Evolutionary conservation across 2,888 invertebrate species (phyloP), one percentile per base, ranked within the genome.

Genomic region (Cheilosia pagana): DNA sequence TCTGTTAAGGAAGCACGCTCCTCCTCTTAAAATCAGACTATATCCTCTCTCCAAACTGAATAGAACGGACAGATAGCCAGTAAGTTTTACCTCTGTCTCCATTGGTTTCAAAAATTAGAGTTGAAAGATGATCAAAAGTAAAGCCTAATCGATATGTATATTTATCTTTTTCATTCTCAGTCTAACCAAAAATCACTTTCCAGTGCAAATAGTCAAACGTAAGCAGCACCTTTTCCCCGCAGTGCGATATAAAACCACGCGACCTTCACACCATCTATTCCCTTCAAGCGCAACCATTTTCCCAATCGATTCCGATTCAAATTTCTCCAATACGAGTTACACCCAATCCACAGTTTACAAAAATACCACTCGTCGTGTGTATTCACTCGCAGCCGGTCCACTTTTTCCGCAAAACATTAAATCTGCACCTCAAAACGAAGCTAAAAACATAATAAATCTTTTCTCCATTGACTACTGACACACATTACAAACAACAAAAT

Each of bases 381-480:
- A 23, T 41, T 41, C 31, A 53, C 52, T 52, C 31, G 45, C 5
- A 55, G 21, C 45, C 68, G 68, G 62, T 77, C 68, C 68, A 70
- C 77, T 77, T 77, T 77, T 77, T 68, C 68, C 45, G 60, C 75
- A 59, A 75, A 75, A 67, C 41, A 75, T 76, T 60, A 68, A 68
- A 60, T 68, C 53, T n/a, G n/a, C 77, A 77, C 68, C 77, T 77
- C 77, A 71, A 78, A 78, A 78, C 50, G 78, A 78, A 78, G 43
- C 63, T 63, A 39, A 57, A 78, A 45, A 45, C 45, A 43, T 45
- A 8, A 62, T 48, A 71, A 71, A 71, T 78, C 78, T 71, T 53
- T 71, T 72, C 72, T 79, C 78, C 25, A 57, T 77, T 60, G 50
- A 71, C 72, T 79, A 74, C 79, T 79, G 79, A 79, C 79, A 79